Conservation (phyloP, 37 sponge, comb jelly and placozoan species). For the Chondrilla cf. caribensis region DNA sequence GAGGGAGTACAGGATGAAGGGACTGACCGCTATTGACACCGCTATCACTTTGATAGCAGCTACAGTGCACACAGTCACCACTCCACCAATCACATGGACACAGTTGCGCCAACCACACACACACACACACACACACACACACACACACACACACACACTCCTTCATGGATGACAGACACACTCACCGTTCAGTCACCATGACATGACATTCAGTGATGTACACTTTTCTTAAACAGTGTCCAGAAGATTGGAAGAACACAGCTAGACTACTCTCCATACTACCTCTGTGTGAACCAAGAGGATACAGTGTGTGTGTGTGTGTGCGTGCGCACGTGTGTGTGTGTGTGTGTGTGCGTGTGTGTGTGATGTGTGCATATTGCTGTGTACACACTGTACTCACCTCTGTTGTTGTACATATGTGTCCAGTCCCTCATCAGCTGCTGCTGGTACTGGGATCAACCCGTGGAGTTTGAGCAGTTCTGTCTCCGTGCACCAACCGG, state of each 20-base stretch:
- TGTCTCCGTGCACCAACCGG: conserved; percentile 14
- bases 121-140: conserved; percentile 25
- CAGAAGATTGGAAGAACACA: conserved; percentile 3
- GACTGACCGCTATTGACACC: neutral
- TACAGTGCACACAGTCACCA: too few relatives aligned
- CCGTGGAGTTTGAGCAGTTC: neutral
- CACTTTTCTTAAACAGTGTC: conserved; percentile 10
- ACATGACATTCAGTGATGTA: conserved; percentile 27
- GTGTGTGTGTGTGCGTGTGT: too few relatives aligned
- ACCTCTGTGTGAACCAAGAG: neutral
- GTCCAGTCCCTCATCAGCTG: neutral
- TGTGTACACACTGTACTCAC: too few relatives aligned
- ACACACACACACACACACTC: conserved; percentile 1
- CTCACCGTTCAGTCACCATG: conserved; percentile 17
- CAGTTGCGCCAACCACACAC: conserved; percentile 30
- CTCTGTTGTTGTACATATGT: conserved; percentile 7
- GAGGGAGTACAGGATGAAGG: neutral
- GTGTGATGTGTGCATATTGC: too few relatives aligned
- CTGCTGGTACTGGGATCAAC: neutral
- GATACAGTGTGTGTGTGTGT: too few relatives aligned
- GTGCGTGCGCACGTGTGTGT: too few relatives aligned
- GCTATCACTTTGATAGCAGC: neutral
- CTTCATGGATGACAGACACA: too few relatives aligned
- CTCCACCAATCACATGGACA: too few relatives aligned
- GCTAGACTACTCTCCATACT: conserved; percentile 11